Evolutionary conservation across 2,113 vertebrate species (phyloP), one percentile per base, ranked within the genome.

Genomic region (Bothrops jararaca): DNA sequence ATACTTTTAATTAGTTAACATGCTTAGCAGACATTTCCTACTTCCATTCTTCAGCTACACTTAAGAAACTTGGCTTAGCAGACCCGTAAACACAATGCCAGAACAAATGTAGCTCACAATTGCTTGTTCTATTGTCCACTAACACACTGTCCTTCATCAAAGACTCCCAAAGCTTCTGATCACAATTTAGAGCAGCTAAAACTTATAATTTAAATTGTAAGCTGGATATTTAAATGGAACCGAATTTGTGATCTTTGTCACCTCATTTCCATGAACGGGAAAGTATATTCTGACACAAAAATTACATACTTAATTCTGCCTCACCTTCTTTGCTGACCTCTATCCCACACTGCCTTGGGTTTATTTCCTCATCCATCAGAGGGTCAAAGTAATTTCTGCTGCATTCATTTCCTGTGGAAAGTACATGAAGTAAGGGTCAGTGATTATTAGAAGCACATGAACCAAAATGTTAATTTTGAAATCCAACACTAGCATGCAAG

Each of bases 371-470:
- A 95, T 98, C 98, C 97, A 97, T 98, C 97, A 96, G 96, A n/a
- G 97, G 98, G 98, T 99, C 98, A 99, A 99, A 98, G 99, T 99
- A 98, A 99, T 98, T 99, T 99, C 97, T 98, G 97, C 97, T 96
- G 97, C 96, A 97, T 98, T 98, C 98, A 98, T 99, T 99, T 99
- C 98, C 99, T 99, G 98, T 98, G 98, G 98, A 99, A 99, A 98
- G 97, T 98, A 97, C 97, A 97, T 93, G 97, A 97, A 97, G 98
- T 97, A 97, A 97, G 98, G 98, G 98, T 99, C 98, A 99, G 98
- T 97, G 98, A 98, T 99, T 99, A 99, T 99, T 99, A 99, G 98
- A 99, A 99, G 98, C 98, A 99, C 98, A 98, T 99, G 99, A 99
- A 99, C 98, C 97, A 97, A 99, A 99, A 99, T 99, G 98, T 99